A percentile compares a stretch with the other conserved stretches of the same genome.
Conservation (phyloP, 2,113 vertebrate species). For the Acanthochromis polyacanthus region DNA sequence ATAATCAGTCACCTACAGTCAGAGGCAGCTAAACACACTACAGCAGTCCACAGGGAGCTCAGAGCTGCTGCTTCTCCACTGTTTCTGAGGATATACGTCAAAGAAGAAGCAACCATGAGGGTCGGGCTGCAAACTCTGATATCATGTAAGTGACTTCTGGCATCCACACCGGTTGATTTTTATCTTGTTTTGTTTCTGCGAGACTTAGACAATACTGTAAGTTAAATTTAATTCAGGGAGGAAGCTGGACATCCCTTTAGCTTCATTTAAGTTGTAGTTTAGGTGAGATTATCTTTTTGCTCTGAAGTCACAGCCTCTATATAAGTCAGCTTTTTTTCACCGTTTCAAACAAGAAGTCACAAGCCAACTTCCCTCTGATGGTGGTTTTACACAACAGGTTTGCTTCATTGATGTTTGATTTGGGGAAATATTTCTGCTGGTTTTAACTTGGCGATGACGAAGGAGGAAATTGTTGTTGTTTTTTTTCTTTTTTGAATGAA, state of each 20-base stretch:
- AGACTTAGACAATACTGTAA: too few relatives aligned
- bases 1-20: slow-evolving; percentile 37
- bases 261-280: too few relatives aligned
- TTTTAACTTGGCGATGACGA: too few relatives aligned
- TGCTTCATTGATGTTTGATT: neutral
- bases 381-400: neutral
- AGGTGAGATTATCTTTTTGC: too few relatives aligned
- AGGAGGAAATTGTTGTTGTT: too few relatives aligned
- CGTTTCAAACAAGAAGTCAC: too few relatives aligned
- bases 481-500: neutral
- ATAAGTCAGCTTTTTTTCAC: too few relatives aligned
- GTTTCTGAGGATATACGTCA: slow-evolving; percentile 12
- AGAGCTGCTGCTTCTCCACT: slow-evolving; percentile 11
- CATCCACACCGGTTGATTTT: neutral
- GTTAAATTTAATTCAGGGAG: too few relatives aligned
- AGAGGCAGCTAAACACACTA: slow-evolving; percentile 16
- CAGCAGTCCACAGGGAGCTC: slow-evolving; percentile 19
- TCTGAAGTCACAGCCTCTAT: too few relatives aligned
- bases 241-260: too few relatives aligned
- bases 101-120: slow-evolving; percentile 24
- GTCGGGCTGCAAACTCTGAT: slow-evolving; percentile 11
- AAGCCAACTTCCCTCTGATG: neutral
- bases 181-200: neutral
- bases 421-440: neutral
- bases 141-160: too few relatives aligned